Base-by-base conservation (phyloP, 2,113 vertebrate species). In the Cichladusa arquata region DNA sequence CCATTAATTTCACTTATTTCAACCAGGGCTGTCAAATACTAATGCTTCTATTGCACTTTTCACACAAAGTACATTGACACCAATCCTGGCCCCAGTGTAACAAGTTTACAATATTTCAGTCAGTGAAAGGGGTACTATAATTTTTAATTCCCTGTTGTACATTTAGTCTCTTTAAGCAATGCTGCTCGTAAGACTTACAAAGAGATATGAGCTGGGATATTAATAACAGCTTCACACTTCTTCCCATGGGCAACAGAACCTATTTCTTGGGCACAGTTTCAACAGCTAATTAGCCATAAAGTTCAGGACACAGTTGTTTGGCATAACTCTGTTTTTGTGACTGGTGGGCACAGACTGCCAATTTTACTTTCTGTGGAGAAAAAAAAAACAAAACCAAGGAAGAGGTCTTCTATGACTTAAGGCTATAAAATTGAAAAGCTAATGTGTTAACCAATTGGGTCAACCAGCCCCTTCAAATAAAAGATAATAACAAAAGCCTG, bases 1-100 rank as follows among this genome's bases (percentile, higher is more conserved):
- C 98, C 98, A 99, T 98, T 99, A 98, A 99, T 98, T 98, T 98
- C 97, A 98, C 98, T 98, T 98, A 99, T 98, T 99, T 98, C 98
- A 98, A 98, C 98, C 97, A 98, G 97, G 96, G 97, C 97, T 98
- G 98, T 98, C 98, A 98, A 98, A 98, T 96, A 97, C 98, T 98
- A 98, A 98, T 98, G 98, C 94, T 97, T 98, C 98, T 98, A 97
- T 97, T 98, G 96, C 98, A 98, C 98, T 98, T 98, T 98, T 98
- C 97, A 97, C 97, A 98, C 97, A 97, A 97, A 97, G 97, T 97
- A 97, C 97, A 96, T 93, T 98, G 99, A 99, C 98, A 98, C 97
- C 92, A 92, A 93, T 97, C 94, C 94, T 84, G 91, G 97, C 91
- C 97, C 65, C 92, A 95, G 97, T 98, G 96, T 98, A 98, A 98